Conservation (phyloP, 2,888 invertebrate species). For the Clivina fossor region DNA sequence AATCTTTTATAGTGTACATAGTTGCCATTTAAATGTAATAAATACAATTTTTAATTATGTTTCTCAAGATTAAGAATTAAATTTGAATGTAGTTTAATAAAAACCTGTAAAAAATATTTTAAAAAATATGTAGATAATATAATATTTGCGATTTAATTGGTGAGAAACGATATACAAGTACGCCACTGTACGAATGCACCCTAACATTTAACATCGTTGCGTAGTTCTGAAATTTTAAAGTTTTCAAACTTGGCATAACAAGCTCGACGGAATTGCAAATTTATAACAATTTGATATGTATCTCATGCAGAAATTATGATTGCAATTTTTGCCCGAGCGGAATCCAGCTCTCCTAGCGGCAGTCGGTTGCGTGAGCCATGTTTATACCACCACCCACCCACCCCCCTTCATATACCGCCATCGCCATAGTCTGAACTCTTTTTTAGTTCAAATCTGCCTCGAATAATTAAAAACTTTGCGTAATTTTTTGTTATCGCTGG, state of each 20-base stretch:
- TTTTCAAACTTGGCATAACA: constrained; percentile 44
- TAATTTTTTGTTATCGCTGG: constrained; percentile 32
- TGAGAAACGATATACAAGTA: too few species aligned
- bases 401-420: not conserved
- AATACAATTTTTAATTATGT: too few species aligned
- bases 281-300: constrained; percentile 51
- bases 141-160: too few species aligned
- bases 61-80: too few species aligned
- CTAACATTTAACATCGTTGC: constrained; percentile 22
- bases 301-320: constrained; percentile 49
- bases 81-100: too few species aligned
- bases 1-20: too few species aligned
- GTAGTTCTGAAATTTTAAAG: constrained; percentile 46
- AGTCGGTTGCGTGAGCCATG: constrained; percentile 14
- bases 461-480: constrained; percentile 48
- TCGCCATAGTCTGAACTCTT: not conserved
- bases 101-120: too few species aligned
- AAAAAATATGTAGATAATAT: too few species aligned
- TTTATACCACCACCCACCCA: not conserved
- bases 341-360: constrained; percentile 39
- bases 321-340: constrained; percentile 47
- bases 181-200: constrained; percentile 8
- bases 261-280: constrained; percentile 48
- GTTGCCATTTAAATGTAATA: too few species aligned
- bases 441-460: constrained; percentile 44